Base-by-base conservation (phyloP, 1,140 invertebrate genomes). In the Apis florea region DNA sequence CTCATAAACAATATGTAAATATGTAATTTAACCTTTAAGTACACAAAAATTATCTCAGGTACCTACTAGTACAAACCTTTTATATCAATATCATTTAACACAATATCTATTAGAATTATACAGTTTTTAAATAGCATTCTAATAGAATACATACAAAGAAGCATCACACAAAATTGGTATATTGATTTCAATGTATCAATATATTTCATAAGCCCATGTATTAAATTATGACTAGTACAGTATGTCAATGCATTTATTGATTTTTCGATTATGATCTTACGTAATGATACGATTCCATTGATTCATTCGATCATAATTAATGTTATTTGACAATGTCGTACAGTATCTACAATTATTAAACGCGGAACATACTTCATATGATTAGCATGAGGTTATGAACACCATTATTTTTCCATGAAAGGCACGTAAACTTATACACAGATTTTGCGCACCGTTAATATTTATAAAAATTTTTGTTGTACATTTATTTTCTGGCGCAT, bases 381-480 rank as follows among this genome's bases (percentile, higher is more conserved):
- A 71, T 84, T 66, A 79, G 66, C 70, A 40, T 81, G 31, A 78
- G 17, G 40, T 54, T 84, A 81, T 83, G 80, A 90, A 83, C 83
- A 89, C 83, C 67, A 86, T 86, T 72, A 77, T 87, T 88, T 77
- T 81, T 70, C 67, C 85, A 75, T 40, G 84, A 84, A 92, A 92
- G 90, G 90, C 90, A 92, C 89, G 72, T 86, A 78, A 84, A 83
- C 59, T 85, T 88, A 78, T 83, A 86, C 81, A 86, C 63, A 84
- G 47, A 79, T 80, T 83, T 68, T 58, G 17, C 61, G 26, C 47
- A 59, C 54, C 47, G 26, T 19, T 79, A 47, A 79, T 26, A 24
- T 78, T 83, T 63, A 71, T 70, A 58, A 71, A 67, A 51, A 58
- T 58, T 66, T 66, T 24, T 40, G 6, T 66, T 51, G 13, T 64